phyloP scores from a whole-genome alignment of 2,888 invertebrate genomes.

The Drosophila bunnanda region DNA sequence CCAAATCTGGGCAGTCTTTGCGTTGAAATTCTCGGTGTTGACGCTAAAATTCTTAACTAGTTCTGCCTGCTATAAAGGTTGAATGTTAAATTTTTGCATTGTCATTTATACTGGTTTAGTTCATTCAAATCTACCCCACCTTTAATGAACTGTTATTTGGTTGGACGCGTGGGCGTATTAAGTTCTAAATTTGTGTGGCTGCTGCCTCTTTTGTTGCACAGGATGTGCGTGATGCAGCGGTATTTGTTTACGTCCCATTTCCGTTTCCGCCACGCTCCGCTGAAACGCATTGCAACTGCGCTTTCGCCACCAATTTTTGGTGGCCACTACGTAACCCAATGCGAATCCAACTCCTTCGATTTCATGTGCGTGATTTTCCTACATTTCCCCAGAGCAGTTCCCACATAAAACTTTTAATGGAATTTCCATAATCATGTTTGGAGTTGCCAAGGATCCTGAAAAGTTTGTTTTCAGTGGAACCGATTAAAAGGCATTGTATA shows the following conservation, averaged over 20 bases:
- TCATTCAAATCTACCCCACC: neutral
- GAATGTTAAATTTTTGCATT: neutral
- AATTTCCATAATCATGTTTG: slow-evolving; percentile 74
- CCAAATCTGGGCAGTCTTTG: neutral
- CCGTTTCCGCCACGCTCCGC: slow-evolving; percentile 62
- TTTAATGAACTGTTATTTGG: neutral
- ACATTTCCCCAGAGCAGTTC: slow-evolving; percentile 56
- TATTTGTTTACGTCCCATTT: slow-evolving; percentile 76
- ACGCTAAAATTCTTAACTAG: neutral
- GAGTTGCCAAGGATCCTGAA: slow-evolving; percentile 39
- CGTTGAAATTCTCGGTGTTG: neutral
- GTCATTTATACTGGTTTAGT: no score
- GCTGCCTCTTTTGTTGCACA: slow-evolving; percentile 38
- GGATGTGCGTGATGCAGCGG: slow-evolving; percentile 67
- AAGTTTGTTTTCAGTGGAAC: slow-evolving; percentile 12
- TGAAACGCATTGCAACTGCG: slow-evolving; percentile 49
- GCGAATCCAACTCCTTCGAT: neutral
- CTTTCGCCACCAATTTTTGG: slow-evolving; percentile 9
- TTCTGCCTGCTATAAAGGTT: neutral
- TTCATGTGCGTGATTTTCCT: slow-evolving; percentile 68
- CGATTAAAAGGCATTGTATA: slow-evolving; percentile 12
- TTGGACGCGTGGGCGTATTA: neutral
- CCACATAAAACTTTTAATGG: slow-evolving; percentile 72
- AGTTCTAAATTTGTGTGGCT: slow-evolving; percentile 29
- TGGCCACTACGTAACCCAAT: slow-evolving; percentile 59